phyloP scores from a whole-genome alignment of 2,888 invertebrate species.

The Sinodicranocentrus sp. region DNA sequence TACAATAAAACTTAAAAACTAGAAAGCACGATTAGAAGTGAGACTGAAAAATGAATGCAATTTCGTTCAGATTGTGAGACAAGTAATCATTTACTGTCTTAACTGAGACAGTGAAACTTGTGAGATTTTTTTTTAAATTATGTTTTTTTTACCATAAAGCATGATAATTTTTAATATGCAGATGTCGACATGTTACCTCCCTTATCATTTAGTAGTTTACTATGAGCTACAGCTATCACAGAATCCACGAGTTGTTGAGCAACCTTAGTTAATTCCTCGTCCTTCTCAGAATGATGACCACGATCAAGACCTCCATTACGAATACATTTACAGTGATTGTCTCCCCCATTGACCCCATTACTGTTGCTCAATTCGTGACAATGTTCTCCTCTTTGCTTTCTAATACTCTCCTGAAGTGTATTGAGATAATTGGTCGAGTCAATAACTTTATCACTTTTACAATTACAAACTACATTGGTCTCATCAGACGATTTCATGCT shows the following conservation, averaged over 20 bases:
- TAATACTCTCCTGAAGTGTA: slow-evolving; percentile 1
- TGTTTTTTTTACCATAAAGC: no score
- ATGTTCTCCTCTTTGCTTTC: background rate
- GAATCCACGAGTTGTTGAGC: slow-evolving; percentile 58
- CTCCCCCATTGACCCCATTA: no score
- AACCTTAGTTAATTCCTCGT: slow-evolving; percentile 7
- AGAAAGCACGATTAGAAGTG: no score
- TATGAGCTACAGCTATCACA: slow-evolving; percentile 49
- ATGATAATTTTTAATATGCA: no score
- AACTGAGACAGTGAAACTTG: background rate
- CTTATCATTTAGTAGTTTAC: background rate
- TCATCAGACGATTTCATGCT: background rate
- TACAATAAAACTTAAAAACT: no score
- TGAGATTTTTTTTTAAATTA: background rate
- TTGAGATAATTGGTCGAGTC: background rate
- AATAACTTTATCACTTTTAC: background rate
- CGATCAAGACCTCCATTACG: background rate
- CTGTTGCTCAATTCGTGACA: slow-evolving; percentile 11
- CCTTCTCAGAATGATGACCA: slow-evolving; percentile 15
- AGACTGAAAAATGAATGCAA: no score
- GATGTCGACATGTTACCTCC: background rate
- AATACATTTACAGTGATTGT: background rate
- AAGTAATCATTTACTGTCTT: no score
- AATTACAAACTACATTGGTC: background rate
- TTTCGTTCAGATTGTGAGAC: no score